Percentiles rank a stretch among this genome's conserved stretches.
Evolutionary conservation across 2,888 invertebrate genomes (phyloP).

Genomic region (Colletes collaris): DNA sequence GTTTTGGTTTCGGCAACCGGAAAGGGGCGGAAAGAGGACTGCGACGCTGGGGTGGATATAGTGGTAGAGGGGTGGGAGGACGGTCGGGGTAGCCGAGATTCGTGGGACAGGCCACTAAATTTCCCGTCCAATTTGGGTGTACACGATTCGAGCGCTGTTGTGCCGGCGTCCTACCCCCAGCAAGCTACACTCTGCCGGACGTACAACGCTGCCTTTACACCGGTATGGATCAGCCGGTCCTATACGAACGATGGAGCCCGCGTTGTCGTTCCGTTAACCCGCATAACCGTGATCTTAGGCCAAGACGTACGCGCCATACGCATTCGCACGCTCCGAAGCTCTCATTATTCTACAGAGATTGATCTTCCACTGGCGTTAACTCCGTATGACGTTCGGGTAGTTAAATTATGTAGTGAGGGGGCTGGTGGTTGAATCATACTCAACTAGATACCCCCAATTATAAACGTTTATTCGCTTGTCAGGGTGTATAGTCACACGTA

Average conservation of each 20-base stretch:
- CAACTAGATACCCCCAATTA: too few species aligned
- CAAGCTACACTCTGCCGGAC: conserved; percentile 8
- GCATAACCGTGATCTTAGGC: conserved; percentile 60
- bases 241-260: conserved; percentile 54
- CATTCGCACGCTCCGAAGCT: too few species aligned
- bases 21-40: conserved; percentile 53
- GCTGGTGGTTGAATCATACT: too few species aligned
- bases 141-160: conserved; percentile 75
- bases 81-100: conserved; percentile 69
- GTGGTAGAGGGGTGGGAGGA: conserved; percentile 16
- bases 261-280: conserved; percentile 58
- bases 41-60: conserved; percentile 16
- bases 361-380: too few species aligned
- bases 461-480: too few species aligned
- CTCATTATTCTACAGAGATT: too few species aligned
- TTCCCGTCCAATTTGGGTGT: conserved; percentile 81
- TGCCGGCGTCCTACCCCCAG: conserved; percentile 35
- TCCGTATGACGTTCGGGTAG: too few species aligned
- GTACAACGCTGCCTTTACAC: conserved; percentile 54
- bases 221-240: conserved; percentile 54
- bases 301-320: conserved; percentile 11
- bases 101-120: conserved; percentile 79
- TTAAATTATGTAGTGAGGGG: too few species aligned
- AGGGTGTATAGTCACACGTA: too few species aligned
- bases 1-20: conserved; percentile 59